Evolutionary conservation across 2,888 invertebrate species (phyloP), one percentile per base, ranked within the genome.

Genomic region (Cephus spinipes): DNA sequence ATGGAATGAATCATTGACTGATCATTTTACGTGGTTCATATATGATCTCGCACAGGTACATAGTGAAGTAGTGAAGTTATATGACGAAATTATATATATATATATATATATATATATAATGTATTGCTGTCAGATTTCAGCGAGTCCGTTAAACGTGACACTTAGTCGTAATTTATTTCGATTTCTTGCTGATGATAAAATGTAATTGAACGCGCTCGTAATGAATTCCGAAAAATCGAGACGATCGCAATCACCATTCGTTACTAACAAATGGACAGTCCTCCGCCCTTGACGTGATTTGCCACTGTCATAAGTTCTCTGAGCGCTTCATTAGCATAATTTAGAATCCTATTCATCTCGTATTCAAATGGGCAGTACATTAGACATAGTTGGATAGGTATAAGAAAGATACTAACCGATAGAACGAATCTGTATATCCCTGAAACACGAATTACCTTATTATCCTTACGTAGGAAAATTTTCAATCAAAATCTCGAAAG

Each of bases 271-370:
- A 55, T 55, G 55, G 55, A 55, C 55, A 55, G 81, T 79, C 81
- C 79, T 80, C 79, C 83, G 79, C 79, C 81, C 81, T 81, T 80
- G 81, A 77, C 76, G 83, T 81, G 83, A 82, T 84, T 86, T 83
- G 84, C 84, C 81, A 79, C 79, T 77, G 81, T 83, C 82, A 80
- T 81, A 83, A 81, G 82, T 85, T 86, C 79, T 79, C 82, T 74
- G 55, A n/a, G 73, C 81, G 83, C 83, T 85, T 84, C 84, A 84
- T 87, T 87, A 86, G 82, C 85, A 86, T 87, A 87, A 87, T 86
- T 84, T 55, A 55, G 55, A 55, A 55, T 15, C 23, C 55, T 2
- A 55, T 55, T 55, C 23, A 55, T 55, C 23, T 55, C 15, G 55
- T 23, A 55, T 55, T 55, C 55, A 55, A 55, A 15, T 15, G 55